These are phyloP conservation scores for Lagria hirta DNA, from an alignment of 2,888 invertebrate species.

Conservation along the genomic window DNA sequence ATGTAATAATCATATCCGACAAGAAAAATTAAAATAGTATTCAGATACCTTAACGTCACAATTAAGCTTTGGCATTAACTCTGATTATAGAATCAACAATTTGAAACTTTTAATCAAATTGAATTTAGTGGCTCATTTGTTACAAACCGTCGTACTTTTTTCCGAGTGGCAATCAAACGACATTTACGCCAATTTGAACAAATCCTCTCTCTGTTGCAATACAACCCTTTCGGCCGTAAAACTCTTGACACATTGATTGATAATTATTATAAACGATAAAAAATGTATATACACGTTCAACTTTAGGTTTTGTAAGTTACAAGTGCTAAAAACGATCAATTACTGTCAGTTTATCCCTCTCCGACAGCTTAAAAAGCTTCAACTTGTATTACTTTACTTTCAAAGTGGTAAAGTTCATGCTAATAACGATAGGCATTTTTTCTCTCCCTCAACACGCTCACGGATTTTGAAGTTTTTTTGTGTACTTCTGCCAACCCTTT, in stretches of 20 bases:
- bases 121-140: conserved; percentile 23
- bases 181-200: conserved; percentile 1
- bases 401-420: conserved; percentile 45
- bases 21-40: too few species aligned
- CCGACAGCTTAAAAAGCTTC: conserved; percentile 42
- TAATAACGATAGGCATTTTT: conserved; percentile 41
- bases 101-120: conserved; percentile 25
- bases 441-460: conserved; percentile 24
- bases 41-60: too few species aligned
- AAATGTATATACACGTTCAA: conserved; percentile 39
- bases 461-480: too few species aligned
- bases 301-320: conserved; percentile 41
- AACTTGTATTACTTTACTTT: conserved; percentile 44
- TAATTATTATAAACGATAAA: conserved; percentile 41
- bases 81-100: too few species aligned
- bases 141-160: conserved; percentile 14
- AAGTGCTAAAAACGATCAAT: conserved; percentile 45
- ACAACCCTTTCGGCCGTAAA: not conserved
- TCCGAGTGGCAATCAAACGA: conserved; percentile 1
- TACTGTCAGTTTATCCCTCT: conserved; percentile 44
- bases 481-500: too few species aligned
- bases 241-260: conserved; percentile 39
- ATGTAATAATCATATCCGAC: too few species aligned
- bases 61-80: too few species aligned
- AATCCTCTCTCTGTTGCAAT: not conserved